Evolutionary conservation across 2,888 invertebrate species (phyloP), one percentile per base, ranked within the genome.

Genomic region (Papilio elwesi): DNA sequence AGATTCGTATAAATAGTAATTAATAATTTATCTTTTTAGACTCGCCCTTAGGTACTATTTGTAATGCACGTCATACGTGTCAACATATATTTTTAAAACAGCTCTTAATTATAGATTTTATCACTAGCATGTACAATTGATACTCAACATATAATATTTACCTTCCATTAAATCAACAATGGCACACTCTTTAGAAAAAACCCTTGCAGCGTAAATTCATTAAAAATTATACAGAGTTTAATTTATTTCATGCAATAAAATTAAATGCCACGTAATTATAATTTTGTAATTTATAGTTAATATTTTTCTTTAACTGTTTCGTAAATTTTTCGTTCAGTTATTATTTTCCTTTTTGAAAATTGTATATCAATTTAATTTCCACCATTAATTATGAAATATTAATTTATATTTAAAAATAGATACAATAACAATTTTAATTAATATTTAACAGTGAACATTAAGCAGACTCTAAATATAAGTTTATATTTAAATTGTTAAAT

Each of bases 131-230:
- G 51, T 38, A 68, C 49, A 55, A 36, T 59, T 59, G 13, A 59
- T 59, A 59, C 38, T 53, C 53, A 43, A 59, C 16, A 62, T 36
- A 38, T 57, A 12, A 38, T 57, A 12, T 62, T 59, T 38, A 59
- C n/a, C 10, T 59, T 16, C 65, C 65, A 71, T 51, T 71, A 43
- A 10, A 36, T 15, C 12, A 38, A 65, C 57, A 64, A 65, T 71
- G 65, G 65, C 57, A 71, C 70, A 12, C 47, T 48, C 8, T 12
- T 26, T 26, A 2, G 15, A 15, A 57, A 38, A 36, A 49, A 49
- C 51, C 49, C 55, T 38, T 36, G 48, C 15, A 16, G 38, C 15
- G 68, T 62, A 15, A 68, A 68, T 47, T 43, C 15, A 67, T 68
- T 68, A 48, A 13, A 68, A 11, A 26, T 15, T 73, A 73, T 65